Conservation (phyloP, 2,888 invertebrate species). For the Eubasilissa splendida region DNA sequence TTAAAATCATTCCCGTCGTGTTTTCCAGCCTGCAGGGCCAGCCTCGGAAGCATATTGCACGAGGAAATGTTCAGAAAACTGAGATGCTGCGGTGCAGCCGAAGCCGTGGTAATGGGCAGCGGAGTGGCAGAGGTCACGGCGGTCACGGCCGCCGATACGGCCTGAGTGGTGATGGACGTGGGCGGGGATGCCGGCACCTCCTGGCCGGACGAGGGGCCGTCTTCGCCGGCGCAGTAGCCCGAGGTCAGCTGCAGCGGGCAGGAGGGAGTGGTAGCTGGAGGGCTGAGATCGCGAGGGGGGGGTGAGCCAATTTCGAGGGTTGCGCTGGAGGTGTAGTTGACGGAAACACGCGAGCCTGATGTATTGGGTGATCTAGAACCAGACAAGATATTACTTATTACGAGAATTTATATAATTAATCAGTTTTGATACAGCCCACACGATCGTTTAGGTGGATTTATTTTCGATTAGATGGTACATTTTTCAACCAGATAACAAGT, state of each 20-base stretch:
- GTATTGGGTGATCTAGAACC: constrained; percentile 44
- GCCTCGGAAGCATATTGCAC: constrained; percentile 8
- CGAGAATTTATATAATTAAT: background rate
- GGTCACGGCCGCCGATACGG: constrained; percentile 20
- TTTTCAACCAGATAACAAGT: too few relatives aligned
- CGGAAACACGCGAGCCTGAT: constrained; percentile 57
- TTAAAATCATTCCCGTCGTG: constrained; percentile 42
- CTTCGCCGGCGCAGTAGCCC: constrained; percentile 63
- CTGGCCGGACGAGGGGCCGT: constrained; percentile 46
- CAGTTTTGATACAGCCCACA: background rate
- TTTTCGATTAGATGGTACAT: too few relatives aligned
- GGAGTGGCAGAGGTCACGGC: constrained; percentile 23
- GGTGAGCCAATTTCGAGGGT: constrained; percentile 70
- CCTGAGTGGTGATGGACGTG: constrained; percentile 17
- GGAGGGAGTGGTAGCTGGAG: constrained; percentile 61
- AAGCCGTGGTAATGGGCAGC: constrained; percentile 41
- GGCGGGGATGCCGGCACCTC: background rate
- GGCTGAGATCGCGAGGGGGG: background rate
- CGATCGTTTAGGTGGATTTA: too few relatives aligned
- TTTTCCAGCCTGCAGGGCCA: constrained; percentile 30
- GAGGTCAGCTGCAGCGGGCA: constrained; percentile 67
- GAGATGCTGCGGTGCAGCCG: constrained; percentile 29
- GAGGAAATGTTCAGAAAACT: constrained; percentile 33
- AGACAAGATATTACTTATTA: background rate
- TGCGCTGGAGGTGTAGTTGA: constrained; percentile 72